These are phyloP conservation scores for Hypomecis punctinalis DNA, from an alignment of 2,888 invertebrate genomes.

Conservation along the genomic window DNA sequence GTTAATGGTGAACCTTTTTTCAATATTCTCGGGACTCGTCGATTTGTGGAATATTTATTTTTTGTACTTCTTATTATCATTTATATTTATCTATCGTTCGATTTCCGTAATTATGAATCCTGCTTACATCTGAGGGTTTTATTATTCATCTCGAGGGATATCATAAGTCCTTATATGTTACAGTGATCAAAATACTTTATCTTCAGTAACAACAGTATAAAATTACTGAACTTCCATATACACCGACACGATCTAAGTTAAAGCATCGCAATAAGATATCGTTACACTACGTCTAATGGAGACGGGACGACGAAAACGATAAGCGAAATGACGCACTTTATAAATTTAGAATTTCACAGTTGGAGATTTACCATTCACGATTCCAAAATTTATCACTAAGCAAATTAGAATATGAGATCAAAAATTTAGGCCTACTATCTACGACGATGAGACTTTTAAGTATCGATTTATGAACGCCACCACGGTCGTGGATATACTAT, in stretches of 20 bases:
- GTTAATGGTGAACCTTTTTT: slow-evolving; percentile 75
- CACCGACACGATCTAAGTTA: slow-evolving; percentile 81
- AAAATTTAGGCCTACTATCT: slow-evolving; percentile 84
- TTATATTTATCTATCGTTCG: slow-evolving; percentile 50
- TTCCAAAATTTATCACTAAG: slow-evolving; percentile 82
- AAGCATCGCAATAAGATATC: slow-evolving; percentile 85
- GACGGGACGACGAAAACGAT: slow-evolving; percentile 63
- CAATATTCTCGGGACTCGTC: slow-evolving; percentile 75
- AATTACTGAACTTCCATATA: slow-evolving; percentile 77
- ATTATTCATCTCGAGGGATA: slow-evolving; percentile 59
- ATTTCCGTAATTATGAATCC: slow-evolving; percentile 57
- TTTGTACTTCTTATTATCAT: slow-evolving; percentile 78
- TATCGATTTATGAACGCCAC: slow-evolving; percentile 81
- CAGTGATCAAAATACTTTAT: slow-evolving; percentile 70
- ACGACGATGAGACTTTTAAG: slow-evolving; percentile 80
- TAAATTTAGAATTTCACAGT: slow-evolving; percentile 80
- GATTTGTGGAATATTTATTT: slow-evolving; percentile 64
- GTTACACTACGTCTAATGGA: slow-evolving; percentile 81
- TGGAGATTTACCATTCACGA: slow-evolving; percentile 76
- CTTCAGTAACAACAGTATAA: slow-evolving; percentile 75
- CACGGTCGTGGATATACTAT: slow-evolving; percentile 70
- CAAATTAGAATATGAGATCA: slow-evolving; percentile 86
- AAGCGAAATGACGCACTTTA: slow-evolving; percentile 74
- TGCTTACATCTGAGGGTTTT: slow-evolving; percentile 62
- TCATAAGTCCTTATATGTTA: slow-evolving; percentile 64